Evolutionary conservation across 2,888 invertebrate species (phyloP).

Genomic region (Pammene fasciana): DNA sequence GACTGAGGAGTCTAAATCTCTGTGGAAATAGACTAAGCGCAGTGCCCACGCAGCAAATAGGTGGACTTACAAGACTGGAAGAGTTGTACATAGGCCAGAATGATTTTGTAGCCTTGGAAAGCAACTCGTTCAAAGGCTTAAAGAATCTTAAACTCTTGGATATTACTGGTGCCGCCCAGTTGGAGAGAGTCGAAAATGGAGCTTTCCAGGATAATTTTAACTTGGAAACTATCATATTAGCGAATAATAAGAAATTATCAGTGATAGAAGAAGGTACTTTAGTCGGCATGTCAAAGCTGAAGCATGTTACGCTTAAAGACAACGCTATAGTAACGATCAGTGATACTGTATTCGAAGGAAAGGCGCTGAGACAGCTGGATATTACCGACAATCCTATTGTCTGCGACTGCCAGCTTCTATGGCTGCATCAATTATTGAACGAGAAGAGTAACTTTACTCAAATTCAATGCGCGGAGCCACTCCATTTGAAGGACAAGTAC

Average conservation of each 20-base stretch:
- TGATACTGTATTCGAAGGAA: conserved; percentile 92
- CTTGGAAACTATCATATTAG: conserved; percentile 89
- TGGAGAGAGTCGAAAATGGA: conserved; percentile 89
- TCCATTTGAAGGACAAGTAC: conserved; percentile 87
- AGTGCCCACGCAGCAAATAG: conserved; percentile 90
- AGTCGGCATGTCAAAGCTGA: conserved; percentile 90
- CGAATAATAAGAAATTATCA: conserved; percentile 89
- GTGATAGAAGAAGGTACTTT: conserved; percentile 90
- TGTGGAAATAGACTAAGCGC: conserved; percentile 90
- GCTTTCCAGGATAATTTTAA: conserved; percentile 92
- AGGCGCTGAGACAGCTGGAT: conserved; percentile 89
- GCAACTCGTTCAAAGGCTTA: conserved; percentile 90
- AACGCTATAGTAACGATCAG: conserved; percentile 89
- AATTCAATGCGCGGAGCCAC: conserved; percentile 89
- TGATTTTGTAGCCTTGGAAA: conserved; percentile 87
- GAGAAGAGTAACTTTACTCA: conserved; percentile 87
- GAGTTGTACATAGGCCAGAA: conserved; percentile 93
- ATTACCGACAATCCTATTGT: conserved; percentile 91
- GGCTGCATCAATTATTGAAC: conserved; percentile 89
- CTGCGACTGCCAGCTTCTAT: conserved; percentile 91
- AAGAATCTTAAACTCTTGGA: conserved; percentile 90
- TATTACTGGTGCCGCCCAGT: conserved; percentile 89
- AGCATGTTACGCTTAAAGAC: conserved; percentile 89
- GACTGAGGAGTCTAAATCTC: conserved; percentile 89
- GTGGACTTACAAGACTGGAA: conserved; percentile 88